These are phyloP conservation scores for Heliocidaris tuberculata DNA, from an alignment of 35 echinoderm and acorn worm species.

Conservation along the genomic window DNA sequence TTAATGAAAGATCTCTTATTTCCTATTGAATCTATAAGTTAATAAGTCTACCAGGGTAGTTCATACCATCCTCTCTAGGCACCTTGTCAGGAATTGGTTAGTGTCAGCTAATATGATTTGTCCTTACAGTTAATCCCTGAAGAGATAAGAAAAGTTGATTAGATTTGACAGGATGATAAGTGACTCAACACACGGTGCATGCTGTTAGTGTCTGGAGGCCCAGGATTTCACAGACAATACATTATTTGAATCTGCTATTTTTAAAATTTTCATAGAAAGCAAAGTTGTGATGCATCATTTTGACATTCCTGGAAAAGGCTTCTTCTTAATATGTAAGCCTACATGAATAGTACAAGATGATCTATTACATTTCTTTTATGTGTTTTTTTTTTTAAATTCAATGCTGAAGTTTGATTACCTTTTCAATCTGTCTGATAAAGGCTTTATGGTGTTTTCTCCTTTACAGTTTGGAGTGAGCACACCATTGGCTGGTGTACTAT, in stretches of 20 bases:
- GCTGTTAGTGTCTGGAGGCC: background rate
- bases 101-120: background rate
- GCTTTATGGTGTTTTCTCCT: background rate
- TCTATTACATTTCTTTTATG: background rate
- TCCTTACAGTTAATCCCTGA: background rate
- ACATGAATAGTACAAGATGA: too few relatives aligned
- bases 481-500: conserved; percentile 49
- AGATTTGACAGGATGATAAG: background rate
- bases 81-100: background rate
- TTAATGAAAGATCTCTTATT: too few relatives aligned
- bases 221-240: background rate
- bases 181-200: background rate
- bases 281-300: background rate
- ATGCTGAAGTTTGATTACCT: background rate
- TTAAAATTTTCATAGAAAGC: background rate
- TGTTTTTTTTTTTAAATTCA: background rate
- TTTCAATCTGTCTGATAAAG: background rate
- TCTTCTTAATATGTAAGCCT: too few relatives aligned
- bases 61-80: background rate
- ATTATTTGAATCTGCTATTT: background rate
- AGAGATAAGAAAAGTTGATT: background rate
- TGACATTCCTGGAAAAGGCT: background rate
- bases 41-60: background rate
- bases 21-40: too few relatives aligned
- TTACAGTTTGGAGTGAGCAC: conserved; percentile 53